These are phyloP conservation scores for Trypoxylon attenuatum DNA, from an alignment of 2,888 invertebrate species.

Conservation along the genomic window DNA sequence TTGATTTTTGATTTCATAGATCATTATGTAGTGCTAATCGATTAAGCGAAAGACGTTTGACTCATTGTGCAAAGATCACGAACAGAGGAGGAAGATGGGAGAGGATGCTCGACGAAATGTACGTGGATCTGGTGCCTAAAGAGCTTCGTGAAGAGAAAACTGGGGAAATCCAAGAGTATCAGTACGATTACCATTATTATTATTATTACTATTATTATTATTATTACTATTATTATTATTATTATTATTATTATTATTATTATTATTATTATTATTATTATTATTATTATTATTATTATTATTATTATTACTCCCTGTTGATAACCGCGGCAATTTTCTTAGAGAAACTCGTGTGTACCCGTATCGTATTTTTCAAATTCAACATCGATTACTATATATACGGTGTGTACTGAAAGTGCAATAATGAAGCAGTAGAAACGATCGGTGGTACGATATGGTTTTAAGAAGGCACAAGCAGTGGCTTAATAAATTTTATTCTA, in stretches of 20 bases:
- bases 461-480: slow-evolving; percentile 30
- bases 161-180: slow-evolving; percentile 13
- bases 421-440: slow-evolving; percentile 30
- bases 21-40: slow-evolving; percentile 12
- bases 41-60: slow-evolving; percentile 8
- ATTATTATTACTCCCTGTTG: slow-evolving; percentile 10
- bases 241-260: too few species aligned
- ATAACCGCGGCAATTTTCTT: slow-evolving; percentile 7
- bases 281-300: too few species aligned
- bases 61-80: slow-evolving; percentile 7
- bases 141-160: slow-evolving; percentile 7
- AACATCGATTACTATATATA: too few species aligned
- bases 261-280: too few species aligned
- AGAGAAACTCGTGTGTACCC: slow-evolving; percentile 15
- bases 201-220: too few species aligned
- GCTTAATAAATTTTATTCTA: slow-evolving; percentile 30
- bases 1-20: slow-evolving; percentile 13
- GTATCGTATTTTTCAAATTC: too few species aligned
- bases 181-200: too few species aligned
- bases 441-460: slow-evolving; percentile 15
- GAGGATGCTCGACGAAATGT: slow-evolving; percentile 15
- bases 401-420: slow-evolving; percentile 38
- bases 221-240: too few species aligned
- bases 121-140: slow-evolving; percentile 8
- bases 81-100: too few species aligned